phyloP scores from a whole-genome alignment of 1,140 invertebrate species.

The Sinonovacula constricta region DNA sequence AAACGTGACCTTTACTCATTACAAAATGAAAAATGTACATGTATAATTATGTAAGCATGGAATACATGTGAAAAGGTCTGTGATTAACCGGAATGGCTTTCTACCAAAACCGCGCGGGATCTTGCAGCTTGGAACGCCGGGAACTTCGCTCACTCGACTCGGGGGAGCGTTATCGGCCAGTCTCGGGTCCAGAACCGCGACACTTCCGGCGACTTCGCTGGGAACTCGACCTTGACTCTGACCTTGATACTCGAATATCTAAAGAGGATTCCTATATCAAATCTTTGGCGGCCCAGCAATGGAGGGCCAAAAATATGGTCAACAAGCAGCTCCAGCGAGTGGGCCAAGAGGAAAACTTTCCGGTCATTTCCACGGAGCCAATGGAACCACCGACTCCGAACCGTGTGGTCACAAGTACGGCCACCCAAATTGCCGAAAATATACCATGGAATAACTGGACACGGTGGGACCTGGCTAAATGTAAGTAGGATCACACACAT shows the following conservation, averaged over 20 bases:
- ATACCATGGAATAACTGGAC: constrained; percentile 45
- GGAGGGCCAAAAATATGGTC: constrained; percentile 7
- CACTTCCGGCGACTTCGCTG: constrained; percentile 34
- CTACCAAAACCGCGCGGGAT: too few relatives aligned
- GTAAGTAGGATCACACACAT: too few relatives aligned
- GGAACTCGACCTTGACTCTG: constrained; percentile 41
- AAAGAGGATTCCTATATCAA: constrained; percentile 27
- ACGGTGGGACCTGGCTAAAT: constrained; percentile 37
- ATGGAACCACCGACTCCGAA: constrained; percentile 28
- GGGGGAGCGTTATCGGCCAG: constrained; percentile 20
- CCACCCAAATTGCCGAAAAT: constrained; percentile 1
- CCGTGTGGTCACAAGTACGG: neutral
- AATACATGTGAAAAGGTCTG: too few relatives aligned
- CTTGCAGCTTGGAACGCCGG: too few relatives aligned
- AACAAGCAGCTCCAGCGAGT: neutral
- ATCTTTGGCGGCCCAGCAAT: constrained; percentile 24
- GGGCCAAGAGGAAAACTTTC: neutral
- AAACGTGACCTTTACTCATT: too few relatives aligned
- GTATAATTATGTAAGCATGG: too few relatives aligned
- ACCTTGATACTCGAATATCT: constrained; percentile 14
- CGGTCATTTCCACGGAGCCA: constrained; percentile 30
- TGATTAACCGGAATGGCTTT: too few relatives aligned
- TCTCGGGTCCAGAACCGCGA: constrained; percentile 35
- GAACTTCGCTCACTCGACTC: too few relatives aligned
- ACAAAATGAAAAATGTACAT: too few relatives aligned